A percentile compares a stretch with the other conserved stretches of the same genome.
phyloP scores from a whole-genome alignment of 37 sponge, comb jelly and placozoan genomes.

The Oopsacas minuta region DNA sequence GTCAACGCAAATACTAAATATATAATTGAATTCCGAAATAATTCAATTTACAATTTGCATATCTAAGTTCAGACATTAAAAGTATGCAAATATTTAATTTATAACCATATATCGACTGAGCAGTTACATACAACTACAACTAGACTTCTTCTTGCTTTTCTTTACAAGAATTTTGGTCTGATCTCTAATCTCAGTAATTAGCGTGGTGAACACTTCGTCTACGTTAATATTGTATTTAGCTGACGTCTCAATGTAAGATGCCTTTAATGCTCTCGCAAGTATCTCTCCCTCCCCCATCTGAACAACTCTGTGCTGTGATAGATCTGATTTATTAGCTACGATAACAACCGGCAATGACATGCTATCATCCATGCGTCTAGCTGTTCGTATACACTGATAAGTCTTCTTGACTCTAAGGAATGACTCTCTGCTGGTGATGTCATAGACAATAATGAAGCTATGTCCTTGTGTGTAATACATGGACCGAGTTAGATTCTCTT shows the following conservation, averaged over 20 bases:
- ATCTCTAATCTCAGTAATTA: background rate
- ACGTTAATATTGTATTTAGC: background rate
- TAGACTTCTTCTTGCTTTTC: background rate
- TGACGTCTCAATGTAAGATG: background rate
- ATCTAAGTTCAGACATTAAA: too few relatives aligned
- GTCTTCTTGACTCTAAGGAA: background rate
- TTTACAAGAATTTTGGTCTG: background rate
- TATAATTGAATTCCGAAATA: too few relatives aligned
- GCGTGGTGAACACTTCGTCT: background rate
- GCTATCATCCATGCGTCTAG: background rate
- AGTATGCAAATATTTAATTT: too few relatives aligned
- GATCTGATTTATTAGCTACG: background rate
- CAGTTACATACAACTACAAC: background rate
- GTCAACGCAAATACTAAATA: too few relatives aligned
- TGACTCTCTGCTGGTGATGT: background rate
- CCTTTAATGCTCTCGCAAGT: background rate
- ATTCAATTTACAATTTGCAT: too few relatives aligned
- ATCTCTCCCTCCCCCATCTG: slow-evolving; percentile 12
- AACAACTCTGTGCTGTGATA: background rate
- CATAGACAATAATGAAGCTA: background rate
- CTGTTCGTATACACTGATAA: background rate
- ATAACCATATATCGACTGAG: too few relatives aligned
- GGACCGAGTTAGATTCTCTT: background rate
- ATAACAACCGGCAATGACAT: background rate
- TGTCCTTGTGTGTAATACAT: background rate